Evolutionary conservation across 2,797 vertebrate genomes (phyloP), one percentile per base, ranked within the genome.

Genomic region (Gila robusta): DNA sequence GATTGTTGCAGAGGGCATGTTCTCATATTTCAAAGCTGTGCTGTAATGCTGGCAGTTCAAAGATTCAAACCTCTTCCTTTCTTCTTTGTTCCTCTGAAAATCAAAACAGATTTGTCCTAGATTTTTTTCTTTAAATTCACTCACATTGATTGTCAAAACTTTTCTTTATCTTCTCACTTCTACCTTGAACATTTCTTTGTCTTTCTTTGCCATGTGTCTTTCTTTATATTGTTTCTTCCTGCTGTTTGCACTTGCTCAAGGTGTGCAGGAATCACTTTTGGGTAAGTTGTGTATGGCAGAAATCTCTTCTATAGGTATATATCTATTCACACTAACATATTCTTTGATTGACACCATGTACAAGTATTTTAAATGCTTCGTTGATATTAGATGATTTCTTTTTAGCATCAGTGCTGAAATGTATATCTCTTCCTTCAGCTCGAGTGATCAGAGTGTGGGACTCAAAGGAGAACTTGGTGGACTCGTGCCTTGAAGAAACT

Each of bases 401-500:
- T 41, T 28, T 19, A 62, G 28, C 54, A 39, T 62, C 7, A 8
- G 76, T 26, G 19, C 77, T 41, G 16, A 77, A 37, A 12, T 19
- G 52, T 66, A n/a, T 67, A n/a, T 86, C 41, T 91, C 87, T 83
- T 83, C 49, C 79, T 79, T 26, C 91, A 99, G 98, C 95, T 88
- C 95, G 96, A 72, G 97, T 99, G 83, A 96, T 99, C 73, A 96
- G 97, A 8, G 89, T 96, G 37, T 96, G 93, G 52, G 95, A 94
- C 4, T 88, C 93, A 19, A 95, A 96, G 71, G 92, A 93, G 2
- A 96, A 97, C 21, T 91, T 99, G 87, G 95, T 97, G 71, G 94
- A 97, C 8, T 94, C 92, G 39, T 97, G 98, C 82, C 88, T 98
- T 91, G 98, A 99, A 93, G 98, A 99, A 94, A 99, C 98, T 0